Evolutionary conservation across 1,140 invertebrate species (phyloP).

Genomic region (Drosophila persimilis): DNA sequence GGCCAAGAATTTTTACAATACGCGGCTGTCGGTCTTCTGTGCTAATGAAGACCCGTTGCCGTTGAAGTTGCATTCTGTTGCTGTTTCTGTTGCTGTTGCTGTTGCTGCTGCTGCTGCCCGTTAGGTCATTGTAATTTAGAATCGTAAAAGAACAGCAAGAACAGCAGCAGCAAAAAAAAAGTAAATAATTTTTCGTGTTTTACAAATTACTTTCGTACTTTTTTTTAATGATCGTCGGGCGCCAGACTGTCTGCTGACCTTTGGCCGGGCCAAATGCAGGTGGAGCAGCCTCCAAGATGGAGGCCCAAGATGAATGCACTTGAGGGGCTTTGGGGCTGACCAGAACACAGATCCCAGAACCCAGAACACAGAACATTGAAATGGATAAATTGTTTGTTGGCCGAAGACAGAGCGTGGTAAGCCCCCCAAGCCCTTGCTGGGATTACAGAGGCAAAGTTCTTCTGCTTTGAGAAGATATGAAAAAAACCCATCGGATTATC

Average conservation of each 20-base stretch:
- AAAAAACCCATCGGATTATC: too few relatives aligned
- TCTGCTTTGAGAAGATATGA: too few relatives aligned
- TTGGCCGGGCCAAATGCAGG: constrained; percentile 56
- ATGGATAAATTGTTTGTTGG: constrained; percentile 51
- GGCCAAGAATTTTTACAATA: constrained; percentile 42
- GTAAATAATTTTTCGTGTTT: constrained; percentile 72
- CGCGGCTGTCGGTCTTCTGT: constrained; percentile 13
- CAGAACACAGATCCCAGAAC: background rate
- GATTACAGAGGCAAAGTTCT: too few relatives aligned
- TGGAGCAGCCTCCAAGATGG: constrained; percentile 18
- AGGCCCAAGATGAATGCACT: constrained; percentile 33
- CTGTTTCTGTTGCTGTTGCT: background rate
- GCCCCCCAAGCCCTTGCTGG: too few relatives aligned
- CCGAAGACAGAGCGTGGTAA: constrained; percentile 25
- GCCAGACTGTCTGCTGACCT: constrained; percentile 74
- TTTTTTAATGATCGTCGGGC: constrained; percentile 70
- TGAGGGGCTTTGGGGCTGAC: constrained; percentile 21
- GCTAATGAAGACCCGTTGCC: constrained; percentile 68
- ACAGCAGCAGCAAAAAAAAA: constrained; percentile 22
- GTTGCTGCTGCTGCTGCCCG: constrained; percentile 8
- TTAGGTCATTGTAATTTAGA: constrained; percentile 59
- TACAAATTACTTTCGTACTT: constrained; percentile 73
- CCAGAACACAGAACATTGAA: constrained; percentile 44
- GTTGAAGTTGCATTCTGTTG: constrained; percentile 21
- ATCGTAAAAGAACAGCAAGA: constrained; percentile 67